phyloP scores from a whole-genome alignment of 2,113 vertebrate species.

The Malurus melanocephalus region DNA sequence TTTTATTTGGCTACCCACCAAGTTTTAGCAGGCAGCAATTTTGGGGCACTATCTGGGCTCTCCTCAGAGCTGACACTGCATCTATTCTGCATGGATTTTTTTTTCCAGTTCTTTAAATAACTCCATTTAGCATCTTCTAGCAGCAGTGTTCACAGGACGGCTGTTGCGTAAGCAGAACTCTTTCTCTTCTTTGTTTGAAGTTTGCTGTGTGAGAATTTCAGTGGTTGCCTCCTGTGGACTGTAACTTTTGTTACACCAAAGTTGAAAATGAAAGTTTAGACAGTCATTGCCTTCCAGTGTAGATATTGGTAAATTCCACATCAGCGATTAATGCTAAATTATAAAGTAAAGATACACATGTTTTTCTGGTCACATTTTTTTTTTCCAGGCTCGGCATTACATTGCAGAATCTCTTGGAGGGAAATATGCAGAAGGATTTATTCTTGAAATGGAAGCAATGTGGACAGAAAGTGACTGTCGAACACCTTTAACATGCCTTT shows the following conservation, averaged over 20 bases:
- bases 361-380: background rate
- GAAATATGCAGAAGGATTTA: constrained; percentile 76
- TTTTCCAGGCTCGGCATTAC: constrained; percentile 75
- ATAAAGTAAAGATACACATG: background rate
- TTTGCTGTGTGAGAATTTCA: background rate
- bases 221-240: background rate
- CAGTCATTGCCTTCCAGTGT: background rate
- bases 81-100: constrained; percentile 4
- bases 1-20: background rate
- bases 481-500: constrained; percentile 80
- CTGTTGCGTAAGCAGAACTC: background rate
- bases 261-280: background rate
- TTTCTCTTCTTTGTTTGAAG: background rate
- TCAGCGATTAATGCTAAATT: background rate
- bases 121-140: background rate
- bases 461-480: constrained; percentile 74
- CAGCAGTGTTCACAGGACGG: background rate
- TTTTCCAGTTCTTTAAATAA: background rate
- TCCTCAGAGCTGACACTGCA: background rate
- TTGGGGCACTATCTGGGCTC: background rate
- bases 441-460: constrained; percentile 81
- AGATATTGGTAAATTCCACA: background rate
- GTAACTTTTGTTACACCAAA: background rate
- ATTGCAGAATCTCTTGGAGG: constrained; percentile 77
- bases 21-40: background rate